A percentile compares a stretch with the other conserved stretches of the same genome.
phyloP scores from a whole-genome alignment of 2,888 invertebrate species.

The Pristionchus mayeri region DNA sequence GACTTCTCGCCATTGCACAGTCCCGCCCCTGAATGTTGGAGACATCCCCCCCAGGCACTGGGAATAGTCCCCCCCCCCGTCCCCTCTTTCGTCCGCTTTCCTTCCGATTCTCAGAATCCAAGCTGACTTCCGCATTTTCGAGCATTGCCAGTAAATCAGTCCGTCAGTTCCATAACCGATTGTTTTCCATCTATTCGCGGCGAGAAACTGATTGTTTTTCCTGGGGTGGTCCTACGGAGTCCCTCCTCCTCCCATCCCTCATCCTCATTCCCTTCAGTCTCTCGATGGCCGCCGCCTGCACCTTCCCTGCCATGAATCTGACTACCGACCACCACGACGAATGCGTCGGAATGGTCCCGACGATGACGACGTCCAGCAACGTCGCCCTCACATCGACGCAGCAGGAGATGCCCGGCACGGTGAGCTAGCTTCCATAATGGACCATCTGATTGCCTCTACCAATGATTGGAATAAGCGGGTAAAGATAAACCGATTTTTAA shows the following conservation, averaged over 20 bases:
- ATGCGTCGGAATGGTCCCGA: constrained; percentile 34
- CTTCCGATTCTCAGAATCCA: constrained; percentile 4
- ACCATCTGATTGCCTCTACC: no score
- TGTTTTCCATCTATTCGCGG: background rate
- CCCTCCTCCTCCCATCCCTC: background rate
- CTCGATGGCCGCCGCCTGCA: background rate
- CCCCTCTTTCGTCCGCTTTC: background rate
- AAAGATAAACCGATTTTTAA: no score
- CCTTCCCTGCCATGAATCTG: background rate
- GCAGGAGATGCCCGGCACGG: constrained; percentile 36
- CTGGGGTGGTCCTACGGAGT: background rate
- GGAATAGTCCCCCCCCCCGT: background rate
- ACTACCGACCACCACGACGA: constrained; percentile 28
- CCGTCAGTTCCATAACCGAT: background rate
- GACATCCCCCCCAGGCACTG: constrained; percentile 15
- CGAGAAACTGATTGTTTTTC: constrained; percentile 31
- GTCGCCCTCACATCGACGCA: constrained; percentile 24
- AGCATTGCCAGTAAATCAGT: background rate
- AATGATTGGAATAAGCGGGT: no score
- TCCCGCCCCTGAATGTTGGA: constrained; percentile 34
- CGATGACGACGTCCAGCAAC: background rate
- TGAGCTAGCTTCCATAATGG: no score
- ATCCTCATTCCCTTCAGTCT: background rate
- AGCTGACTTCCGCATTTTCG: background rate
- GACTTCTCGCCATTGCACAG: background rate